These are phyloP conservation scores for Mastomys natalensis DNA, from an alignment of 2,113 vertebrate genomes.

Conservation along the genomic window DNA sequence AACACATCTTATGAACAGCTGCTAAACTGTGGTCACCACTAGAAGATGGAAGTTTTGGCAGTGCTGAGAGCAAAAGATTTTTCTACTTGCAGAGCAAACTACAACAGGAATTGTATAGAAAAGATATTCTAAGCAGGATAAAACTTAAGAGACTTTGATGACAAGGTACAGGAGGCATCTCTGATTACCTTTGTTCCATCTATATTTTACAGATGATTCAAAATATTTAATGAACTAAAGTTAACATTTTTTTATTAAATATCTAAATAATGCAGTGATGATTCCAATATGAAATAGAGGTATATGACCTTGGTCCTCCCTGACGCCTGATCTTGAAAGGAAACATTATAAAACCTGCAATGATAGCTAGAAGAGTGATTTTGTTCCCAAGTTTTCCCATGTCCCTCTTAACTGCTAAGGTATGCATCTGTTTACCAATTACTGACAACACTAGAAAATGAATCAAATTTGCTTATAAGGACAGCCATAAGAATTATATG, in stretches of 20 bases:
- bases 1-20: constrained; percentile 76
- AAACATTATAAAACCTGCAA: neutral
- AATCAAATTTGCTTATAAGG: neutral
- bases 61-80: constrained; percentile 57
- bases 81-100: constrained; percentile 12
- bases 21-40: constrained; percentile 75
- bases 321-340: neutral
- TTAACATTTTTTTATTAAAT: neutral
- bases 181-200: neutral
- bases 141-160: neutral
- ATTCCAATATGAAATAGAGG: constrained; percentile 12
- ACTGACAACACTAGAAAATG: neutral
- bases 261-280: constrained; percentile 39
- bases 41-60: constrained; percentile 66
- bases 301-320: neutral
- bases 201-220: neutral
- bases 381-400: neutral
- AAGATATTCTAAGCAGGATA: neutral
- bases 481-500: neutral
- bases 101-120: neutral
- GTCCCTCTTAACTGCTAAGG: neutral
- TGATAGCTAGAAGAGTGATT: neutral
- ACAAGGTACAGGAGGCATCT: neutral
- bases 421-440: neutral
- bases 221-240: constrained; percentile 2